These are phyloP conservation scores for Orbicella faveolata DNA, from an alignment of 64 coral and sea anemone species.

Conservation along the genomic window DNA sequence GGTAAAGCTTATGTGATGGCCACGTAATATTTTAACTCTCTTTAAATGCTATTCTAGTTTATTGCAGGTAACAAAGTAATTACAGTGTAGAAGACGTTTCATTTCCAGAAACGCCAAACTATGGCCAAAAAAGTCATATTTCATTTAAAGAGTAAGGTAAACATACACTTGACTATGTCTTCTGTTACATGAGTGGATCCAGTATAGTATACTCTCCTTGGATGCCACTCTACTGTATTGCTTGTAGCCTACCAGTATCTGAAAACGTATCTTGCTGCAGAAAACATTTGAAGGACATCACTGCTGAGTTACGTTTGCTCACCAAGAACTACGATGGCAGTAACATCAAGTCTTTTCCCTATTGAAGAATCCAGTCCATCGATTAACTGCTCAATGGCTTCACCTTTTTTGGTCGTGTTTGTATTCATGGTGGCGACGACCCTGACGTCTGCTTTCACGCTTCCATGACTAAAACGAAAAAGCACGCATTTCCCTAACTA, in stretches of 20 bases:
- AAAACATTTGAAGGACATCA: too few relatives aligned
- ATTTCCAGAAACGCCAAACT: too few relatives aligned
- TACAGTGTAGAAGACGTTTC: too few relatives aligned
- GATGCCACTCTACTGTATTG: neutral
- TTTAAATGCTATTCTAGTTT: too few relatives aligned
- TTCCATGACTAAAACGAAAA: neutral
- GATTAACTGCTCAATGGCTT: constrained; percentile 1
- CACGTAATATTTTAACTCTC: too few relatives aligned
- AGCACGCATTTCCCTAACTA: too few relatives aligned
- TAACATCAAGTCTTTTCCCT: neutral
- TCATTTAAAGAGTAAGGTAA: too few relatives aligned
- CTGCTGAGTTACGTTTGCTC: neutral
- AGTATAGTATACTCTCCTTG: neutral
- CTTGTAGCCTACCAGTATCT: neutral
- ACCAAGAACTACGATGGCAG: neutral
- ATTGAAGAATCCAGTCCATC: neutral
- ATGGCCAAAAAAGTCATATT: neutral
- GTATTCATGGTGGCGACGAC: neutral
- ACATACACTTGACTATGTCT: too few relatives aligned
- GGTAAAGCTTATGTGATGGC: too few relatives aligned
- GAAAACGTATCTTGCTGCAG: neutral
- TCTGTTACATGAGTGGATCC: too few relatives aligned
- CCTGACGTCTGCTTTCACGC: neutral
- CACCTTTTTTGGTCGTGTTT: neutral
- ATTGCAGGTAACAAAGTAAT: too few relatives aligned